Evolutionary conservation across 1,140 invertebrate species (phyloP), one percentile per base, ranked within the genome.

Genomic region (Aphaenogaster ashmeadi): DNA sequence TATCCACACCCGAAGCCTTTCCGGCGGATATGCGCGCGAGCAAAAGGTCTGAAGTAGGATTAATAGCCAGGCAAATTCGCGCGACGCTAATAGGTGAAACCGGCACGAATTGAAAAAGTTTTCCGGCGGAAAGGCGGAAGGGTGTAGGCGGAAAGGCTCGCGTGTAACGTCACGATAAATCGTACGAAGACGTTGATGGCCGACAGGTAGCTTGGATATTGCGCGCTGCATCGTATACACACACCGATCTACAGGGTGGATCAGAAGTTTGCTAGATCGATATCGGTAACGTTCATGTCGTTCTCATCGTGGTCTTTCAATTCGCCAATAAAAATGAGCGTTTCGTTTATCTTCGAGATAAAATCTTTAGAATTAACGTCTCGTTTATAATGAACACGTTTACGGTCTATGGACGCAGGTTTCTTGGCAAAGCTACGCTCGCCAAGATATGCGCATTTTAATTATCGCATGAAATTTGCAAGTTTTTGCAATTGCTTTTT

Each of bases 91-190:
- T 90, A 87, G 86, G 86, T 67, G 87, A 91, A 91, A 91, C 87
- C 64, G 78, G 62, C 89, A 79, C 87, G 89, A 87, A 90, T 88
- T 78, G 87, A 86, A 79, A 91, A 90, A 90, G 77, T 91, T 91
- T 87, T 60, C 90, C 78, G 81, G 62, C 71, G 77, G 78, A 91
- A 91, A 78, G 81, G 75, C 62, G 50, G 66, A 18, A 64, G 88
- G 72, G 83, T 71, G 80, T 75, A 69, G 21, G 60, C 74, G 88
- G 80, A 52, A 62, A 9, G 69, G 81, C 52, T 91, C 71, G 87
- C 90, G 90, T 91, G 90, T 88, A 79, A 74, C 88, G 83, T 91
- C 87, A 66, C 90, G 90, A 91, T 91, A 91, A 91, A 91, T 91
- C 89, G 87, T 58, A 62, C 27, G 78, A 90, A 90, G 90, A 91